Base-by-base conservation (phyloP, 2,888 invertebrate genomes). In the Campoplex capitator region DNA sequence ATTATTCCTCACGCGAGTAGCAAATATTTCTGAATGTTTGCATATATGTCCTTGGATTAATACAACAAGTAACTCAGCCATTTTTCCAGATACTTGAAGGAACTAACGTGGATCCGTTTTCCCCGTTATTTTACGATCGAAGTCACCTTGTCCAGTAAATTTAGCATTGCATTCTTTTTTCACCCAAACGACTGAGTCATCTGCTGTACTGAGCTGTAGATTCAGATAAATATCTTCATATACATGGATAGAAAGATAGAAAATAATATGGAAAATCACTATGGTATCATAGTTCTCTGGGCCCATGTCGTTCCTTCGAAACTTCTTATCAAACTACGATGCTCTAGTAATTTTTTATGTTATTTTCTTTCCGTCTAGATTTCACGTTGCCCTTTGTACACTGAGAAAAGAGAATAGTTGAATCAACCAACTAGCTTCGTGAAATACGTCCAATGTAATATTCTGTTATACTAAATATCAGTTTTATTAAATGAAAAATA, bases 11-110 rank as follows among this genome's bases (percentile, higher is more conserved):
- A 84, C 67, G n/a, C 56, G 42, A 48, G 74, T 83, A 83, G n/a
- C 54, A 73, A 84, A 84, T 86, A 84, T 87, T 70, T 73, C 51
- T 76, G 68, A 74, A 56, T 84, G 9, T n/a, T n/a, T 42, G 9
- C 7, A 9, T 56, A 45, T 18, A 6, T 18, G 18, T 51, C 18
- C 51, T 4, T 51, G 18, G 51, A 11, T 6, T 51, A 3, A 4
- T 51, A 51, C 18, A 51, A 51, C 18, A 16, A 16, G 51, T 18
- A 16, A 51, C 51, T 51, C 2, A 51, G 6, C 48, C 45, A 16
- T 13, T 70, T 45, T 48, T 8, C 2, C 48, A 16, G 6, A 9
- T 70, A 23, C 56, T 4, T 9, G 8, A 56, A 56, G 56, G 23
- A 54, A 18, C n/a, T n/a, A 54, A 4, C 8, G n/a, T n/a, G 4